A percentile compares a stretch with the other conserved stretches of the same genome.
Evolutionary conservation across 2,113 vertebrate species (phyloP).

Genomic region (Rhodinocichla rosea): DNA sequence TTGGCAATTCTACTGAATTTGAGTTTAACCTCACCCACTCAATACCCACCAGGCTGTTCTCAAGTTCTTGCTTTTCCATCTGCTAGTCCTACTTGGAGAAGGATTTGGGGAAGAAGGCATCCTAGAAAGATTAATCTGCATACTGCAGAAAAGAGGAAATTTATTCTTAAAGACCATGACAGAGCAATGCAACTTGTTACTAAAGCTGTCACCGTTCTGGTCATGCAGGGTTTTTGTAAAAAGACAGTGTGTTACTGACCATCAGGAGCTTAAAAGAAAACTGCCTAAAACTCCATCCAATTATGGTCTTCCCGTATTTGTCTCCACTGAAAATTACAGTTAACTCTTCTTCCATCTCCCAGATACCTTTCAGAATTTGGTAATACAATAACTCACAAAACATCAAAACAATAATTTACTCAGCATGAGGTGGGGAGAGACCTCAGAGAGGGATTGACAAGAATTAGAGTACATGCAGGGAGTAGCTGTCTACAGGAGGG

Average conservation of each 20-base stretch:
- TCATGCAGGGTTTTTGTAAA: not conserved
- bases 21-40: slow-evolving; percentile 19
- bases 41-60: not conserved
- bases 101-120: not conserved
- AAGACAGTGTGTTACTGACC: not conserved
- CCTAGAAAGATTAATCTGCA: not conserved
- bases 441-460: not conserved
- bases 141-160: not conserved
- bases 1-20: not conserved
- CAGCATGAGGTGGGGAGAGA: not conserved
- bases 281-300: not conserved
- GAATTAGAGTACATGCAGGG: not conserved
- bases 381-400: not conserved
- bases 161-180: not conserved
- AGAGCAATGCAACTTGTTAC: not conserved
- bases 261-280: not conserved
- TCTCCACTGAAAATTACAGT: not conserved
- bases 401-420: not conserved
- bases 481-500: not conserved
- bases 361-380: not conserved
- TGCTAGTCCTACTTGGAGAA: not conserved
- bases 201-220: not conserved
- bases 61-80: slow-evolving; percentile 36
- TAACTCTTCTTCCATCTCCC: not conserved
- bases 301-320: not conserved